Base-by-base conservation (phyloP, 1,140 invertebrate species). In the Antheraea mylitta region DNA sequence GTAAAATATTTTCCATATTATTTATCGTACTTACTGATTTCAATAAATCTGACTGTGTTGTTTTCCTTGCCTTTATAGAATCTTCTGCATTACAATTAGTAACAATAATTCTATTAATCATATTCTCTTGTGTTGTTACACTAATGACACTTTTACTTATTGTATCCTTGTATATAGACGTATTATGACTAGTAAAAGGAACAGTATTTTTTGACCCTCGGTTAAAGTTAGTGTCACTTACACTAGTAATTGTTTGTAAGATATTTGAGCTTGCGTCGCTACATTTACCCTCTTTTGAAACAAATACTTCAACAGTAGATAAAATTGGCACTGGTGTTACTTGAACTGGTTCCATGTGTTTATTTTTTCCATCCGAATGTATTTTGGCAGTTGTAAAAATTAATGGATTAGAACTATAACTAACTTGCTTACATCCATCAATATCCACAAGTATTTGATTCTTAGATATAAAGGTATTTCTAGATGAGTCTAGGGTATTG, bases 381-480 rank as follows among this genome's bases (percentile, higher is more conserved):
- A 92, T 92, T 82, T 90, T 92, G 13, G 90, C 90, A 30, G 90
- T 92, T 58, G 90, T 92, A 69, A 92, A 92, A 66, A 92, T 92
- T 65, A 90, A 75, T 11, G 89, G 79, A 71, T 81, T 81, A 18
- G 83, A 74, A 71, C 36, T 85, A 63, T 77, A 81, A 11, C 61
- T 60, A 48, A 66, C 73, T 19, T 74, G 63, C 66, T 83, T 90
- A 66, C 66, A 78, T 18, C 66, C 72, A 64, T 86, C 81, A 53
- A 91, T 83, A 75, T 88, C 87, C 64, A 90, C 81, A 48, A 89
- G 78, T 42, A 89, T 69, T 71, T 85, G 76, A 71, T 61, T 85
- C 83, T 83, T 89, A 19, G 80, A 66, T 69, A 78, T 66, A 60
- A 45, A 42, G 58, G 61, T 61, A 58, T 53, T 73, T 68, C 77